These are phyloP conservation scores for Drosophila neocordata DNA, from an alignment of 1,140 invertebrate genomes.

Conservation along the genomic window DNA sequence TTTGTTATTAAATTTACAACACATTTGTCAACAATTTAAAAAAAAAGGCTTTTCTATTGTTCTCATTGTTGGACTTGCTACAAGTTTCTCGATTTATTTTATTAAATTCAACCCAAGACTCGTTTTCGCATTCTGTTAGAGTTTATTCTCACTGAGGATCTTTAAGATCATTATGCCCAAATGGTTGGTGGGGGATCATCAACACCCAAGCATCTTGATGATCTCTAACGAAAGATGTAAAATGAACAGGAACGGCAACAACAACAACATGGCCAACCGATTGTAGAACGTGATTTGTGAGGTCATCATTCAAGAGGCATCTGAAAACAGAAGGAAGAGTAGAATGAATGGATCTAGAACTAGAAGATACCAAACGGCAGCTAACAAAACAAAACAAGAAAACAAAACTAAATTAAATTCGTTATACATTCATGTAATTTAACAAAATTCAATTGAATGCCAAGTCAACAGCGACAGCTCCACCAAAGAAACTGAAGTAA, in stretches of 20 bases:
- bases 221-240: conserved; percentile 36
- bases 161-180: conserved; percentile 42
- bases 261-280: conserved; percentile 35
- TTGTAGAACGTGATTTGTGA: conserved; percentile 81
- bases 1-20: too few relatives aligned
- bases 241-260: conserved; percentile 34
- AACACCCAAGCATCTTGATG: conserved; percentile 70
- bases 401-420: conserved; percentile 70
- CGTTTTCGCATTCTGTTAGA: background rate
- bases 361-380: conserved; percentile 44
- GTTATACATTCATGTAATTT: conserved; percentile 82
- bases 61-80: too few relatives aligned
- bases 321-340: conserved; percentile 17
- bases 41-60: too few relatives aligned
- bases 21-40: too few relatives aligned
- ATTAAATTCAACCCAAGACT: background rate
- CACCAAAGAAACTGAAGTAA: conserved; percentile 47
- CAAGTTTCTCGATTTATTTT: too few relatives aligned
- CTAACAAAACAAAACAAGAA: background rate
- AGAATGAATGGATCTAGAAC: conserved; percentile 4
- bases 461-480: conserved; percentile 47
- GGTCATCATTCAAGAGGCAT: conserved; percentile 80
- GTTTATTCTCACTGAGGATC: conserved; percentile 33
- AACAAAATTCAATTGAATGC: conserved; percentile 73
- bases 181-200: conserved; percentile 53